These are phyloP conservation scores for Drosophila seguyi DNA, from an alignment of 1,140 invertebrate genomes.

Conservation along the genomic window DNA sequence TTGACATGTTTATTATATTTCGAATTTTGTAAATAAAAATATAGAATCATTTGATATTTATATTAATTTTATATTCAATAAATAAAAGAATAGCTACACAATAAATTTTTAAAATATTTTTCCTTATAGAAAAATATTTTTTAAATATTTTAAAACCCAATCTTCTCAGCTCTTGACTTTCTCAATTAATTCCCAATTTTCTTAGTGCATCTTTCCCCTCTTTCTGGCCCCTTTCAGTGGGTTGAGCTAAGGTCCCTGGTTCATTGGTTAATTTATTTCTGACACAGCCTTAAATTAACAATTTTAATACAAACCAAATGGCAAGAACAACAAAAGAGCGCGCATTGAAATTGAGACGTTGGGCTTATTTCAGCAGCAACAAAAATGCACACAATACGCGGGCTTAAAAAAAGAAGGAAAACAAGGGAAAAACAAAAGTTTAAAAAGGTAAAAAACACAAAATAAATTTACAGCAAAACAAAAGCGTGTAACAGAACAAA, in stretches of 20 bases:
- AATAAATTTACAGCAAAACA: slow-evolving; percentile 75
- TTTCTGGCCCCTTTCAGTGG: slow-evolving; percentile 1
- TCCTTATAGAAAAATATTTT: not conserved
- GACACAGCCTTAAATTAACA: slow-evolving; percentile 78
- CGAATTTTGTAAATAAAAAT: too few relatives aligned
- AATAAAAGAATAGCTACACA: too few relatives aligned
- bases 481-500: slow-evolving; percentile 68
- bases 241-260: slow-evolving; percentile 40
- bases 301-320: slow-evolving; percentile 69
- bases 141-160: not conserved
- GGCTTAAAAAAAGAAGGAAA: slow-evolving; percentile 27
- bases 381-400: slow-evolving; percentile 22
- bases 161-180: not conserved
- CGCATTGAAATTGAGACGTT: slow-evolving; percentile 76
- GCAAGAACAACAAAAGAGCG: slow-evolving; percentile 60
- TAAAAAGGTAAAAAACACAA: slow-evolving; percentile 67
- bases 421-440: slow-evolving; percentile 54
- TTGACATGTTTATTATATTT: too few relatives aligned
- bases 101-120: not conserved
- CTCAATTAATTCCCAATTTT: not conserved
- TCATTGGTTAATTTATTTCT: slow-evolving; percentile 80
- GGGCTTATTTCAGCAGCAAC: slow-evolving; percentile 13
- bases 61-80: not conserved
- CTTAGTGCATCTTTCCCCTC: not conserved
- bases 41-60: not conserved